Percentiles rank a stretch among this genome's conserved stretches.
These are phyloP conservation scores for Busseola fusca DNA, from an alignment of 2,888 invertebrate genomes.

Conservation along the genomic window DNA sequence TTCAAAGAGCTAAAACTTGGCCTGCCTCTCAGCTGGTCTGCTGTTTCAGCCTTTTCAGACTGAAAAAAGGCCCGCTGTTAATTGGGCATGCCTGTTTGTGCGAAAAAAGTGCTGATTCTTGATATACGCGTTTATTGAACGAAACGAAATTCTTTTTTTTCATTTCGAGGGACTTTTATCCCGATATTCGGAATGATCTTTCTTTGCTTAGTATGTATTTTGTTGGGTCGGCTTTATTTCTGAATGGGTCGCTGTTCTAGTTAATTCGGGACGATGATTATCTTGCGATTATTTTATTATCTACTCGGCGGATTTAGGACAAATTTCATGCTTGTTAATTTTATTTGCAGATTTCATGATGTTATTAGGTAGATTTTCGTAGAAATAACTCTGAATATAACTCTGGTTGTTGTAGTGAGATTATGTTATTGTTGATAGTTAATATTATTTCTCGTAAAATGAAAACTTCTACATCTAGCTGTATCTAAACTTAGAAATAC, in stretches of 20 bases:
- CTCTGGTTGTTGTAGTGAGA: neutral
- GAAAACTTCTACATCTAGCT: neutral
- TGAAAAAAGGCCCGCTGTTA: slow-evolving; percentile 73
- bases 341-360: slow-evolving; percentile 5
- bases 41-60: slow-evolving; percentile 70
- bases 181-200: slow-evolving; percentile 44
- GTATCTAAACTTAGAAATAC: neutral
- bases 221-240: slow-evolving; percentile 38
- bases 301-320: neutral
- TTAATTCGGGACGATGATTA: slow-evolving; percentile 24
- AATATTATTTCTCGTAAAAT: neutral
- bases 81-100: slow-evolving; percentile 80
- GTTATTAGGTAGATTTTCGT: neutral
- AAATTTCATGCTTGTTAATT: slow-evolving; percentile 6
- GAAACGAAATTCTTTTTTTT: slow-evolving; percentile 33
- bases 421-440: neutral
- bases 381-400: neutral
- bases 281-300: slow-evolving; percentile 28
- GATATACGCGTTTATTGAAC: slow-evolving; percentile 56
- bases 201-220: slow-evolving; percentile 41
- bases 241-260: slow-evolving; percentile 18
- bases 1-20: slow-evolving; percentile 77
- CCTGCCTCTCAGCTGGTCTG: slow-evolving; percentile 67
- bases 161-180: slow-evolving; percentile 26
- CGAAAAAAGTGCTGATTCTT: slow-evolving; percentile 75